phyloP scores from a whole-genome alignment of 2,797 vertebrate genomes.

The Poecilia velifera region DNA sequence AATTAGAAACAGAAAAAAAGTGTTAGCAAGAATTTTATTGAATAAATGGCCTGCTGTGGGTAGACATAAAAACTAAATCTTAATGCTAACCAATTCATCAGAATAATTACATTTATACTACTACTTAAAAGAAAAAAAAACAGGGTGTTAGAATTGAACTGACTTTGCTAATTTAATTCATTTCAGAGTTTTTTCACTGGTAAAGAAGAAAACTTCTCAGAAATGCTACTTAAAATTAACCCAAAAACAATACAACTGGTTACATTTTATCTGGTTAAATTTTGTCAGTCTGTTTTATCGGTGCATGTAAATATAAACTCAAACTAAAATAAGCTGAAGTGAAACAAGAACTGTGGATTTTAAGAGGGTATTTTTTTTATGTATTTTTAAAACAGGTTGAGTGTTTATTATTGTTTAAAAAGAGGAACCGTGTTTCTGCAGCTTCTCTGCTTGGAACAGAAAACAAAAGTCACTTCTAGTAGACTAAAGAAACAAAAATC shows the following conservation, averaged over 20 bases:
- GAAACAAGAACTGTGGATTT: neutral
- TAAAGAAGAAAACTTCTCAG: neutral
- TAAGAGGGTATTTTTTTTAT: neutral
- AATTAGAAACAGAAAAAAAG: neutral
- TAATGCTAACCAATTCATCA: neutral
- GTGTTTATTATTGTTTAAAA: neutral
- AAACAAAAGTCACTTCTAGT: neutral
- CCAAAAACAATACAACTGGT: neutral
- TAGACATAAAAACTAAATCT: neutral
- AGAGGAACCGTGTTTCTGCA: neutral
- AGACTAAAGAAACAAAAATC: neutral
- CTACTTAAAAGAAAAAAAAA: neutral
- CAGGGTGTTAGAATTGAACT: neutral
- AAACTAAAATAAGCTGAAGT: neutral
- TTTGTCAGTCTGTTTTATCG: neutral
- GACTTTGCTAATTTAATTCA: neutral
- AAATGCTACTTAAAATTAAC: neutral
- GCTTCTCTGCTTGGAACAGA: neutral
- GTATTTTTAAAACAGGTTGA: neutral
- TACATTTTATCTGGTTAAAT: neutral
- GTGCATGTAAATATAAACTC: neutral
- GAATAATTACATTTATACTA: neutral
- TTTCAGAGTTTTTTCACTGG: neutral
- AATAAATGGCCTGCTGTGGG: neutral
- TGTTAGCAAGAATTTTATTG: neutral